Percentiles rank a stretch among this genome's conserved stretches.
phyloP scores from a whole-genome alignment of 1,140 invertebrate genomes.

The Vanessa atalanta region DNA sequence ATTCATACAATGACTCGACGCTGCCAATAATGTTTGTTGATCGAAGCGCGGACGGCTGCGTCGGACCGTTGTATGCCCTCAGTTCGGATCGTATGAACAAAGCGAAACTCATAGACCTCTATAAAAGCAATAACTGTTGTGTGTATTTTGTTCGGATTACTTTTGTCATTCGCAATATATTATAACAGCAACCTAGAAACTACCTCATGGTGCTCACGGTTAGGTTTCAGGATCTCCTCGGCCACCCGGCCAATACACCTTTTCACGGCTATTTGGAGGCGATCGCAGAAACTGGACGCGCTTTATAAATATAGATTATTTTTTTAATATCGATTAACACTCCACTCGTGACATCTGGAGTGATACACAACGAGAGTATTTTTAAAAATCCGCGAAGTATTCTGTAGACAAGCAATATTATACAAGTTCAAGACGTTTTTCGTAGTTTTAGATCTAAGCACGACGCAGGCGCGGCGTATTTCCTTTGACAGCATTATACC shows the following conservation, averaged over 20 bases:
- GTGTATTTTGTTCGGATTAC: slow-evolving; percentile 24
- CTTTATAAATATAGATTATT: slow-evolving; percentile 6
- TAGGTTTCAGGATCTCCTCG: slow-evolving; percentile 11
- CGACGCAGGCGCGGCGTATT: not conserved
- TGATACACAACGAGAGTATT: not conserved
- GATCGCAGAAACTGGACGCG: slow-evolving; percentile 3
- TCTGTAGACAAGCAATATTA: not conserved
- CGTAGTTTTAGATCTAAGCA: slow-evolving; percentile 8
- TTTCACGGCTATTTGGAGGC: not conserved
- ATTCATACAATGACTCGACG: not conserved
- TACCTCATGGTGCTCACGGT: slow-evolving; percentile 37
- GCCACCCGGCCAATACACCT: not conserved
- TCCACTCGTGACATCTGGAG: not conserved
- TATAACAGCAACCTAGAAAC: slow-evolving; percentile 36
- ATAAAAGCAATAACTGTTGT: slow-evolving; percentile 33
- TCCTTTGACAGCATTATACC: not conserved
- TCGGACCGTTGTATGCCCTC: not conserved
- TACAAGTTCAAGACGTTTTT: not conserved
- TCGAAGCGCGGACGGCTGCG: not conserved
- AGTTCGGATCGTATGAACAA: slow-evolving; percentile 4
- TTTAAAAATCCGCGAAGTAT: not conserved
- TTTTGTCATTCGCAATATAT: slow-evolving; percentile 15
- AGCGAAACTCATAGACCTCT: slow-evolving; percentile 33
- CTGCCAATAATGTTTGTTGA: not conserved
- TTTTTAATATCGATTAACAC: slow-evolving; percentile 1